Evolutionary conservation across 64 coral and sea anemone genomes (phyloP).

Genomic region (Trachythela sp.): DNA sequence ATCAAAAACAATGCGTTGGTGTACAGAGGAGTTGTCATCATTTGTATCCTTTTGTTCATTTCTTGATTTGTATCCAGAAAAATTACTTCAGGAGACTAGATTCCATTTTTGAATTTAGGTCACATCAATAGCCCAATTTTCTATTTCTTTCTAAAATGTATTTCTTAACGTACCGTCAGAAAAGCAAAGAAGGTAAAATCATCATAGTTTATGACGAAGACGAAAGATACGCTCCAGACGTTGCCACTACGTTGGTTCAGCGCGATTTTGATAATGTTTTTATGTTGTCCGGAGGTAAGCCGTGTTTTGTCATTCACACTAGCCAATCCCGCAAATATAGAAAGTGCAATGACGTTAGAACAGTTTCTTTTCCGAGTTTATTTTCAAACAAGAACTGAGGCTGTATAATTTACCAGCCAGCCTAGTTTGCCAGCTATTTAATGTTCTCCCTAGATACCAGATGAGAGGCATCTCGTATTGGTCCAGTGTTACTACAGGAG

Average conservation of each 20-base stretch:
- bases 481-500: too few relatives aligned
- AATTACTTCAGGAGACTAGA: not conserved
- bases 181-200: constrained; percentile 94
- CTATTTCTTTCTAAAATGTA: not conserved
- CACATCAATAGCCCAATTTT: too few relatives aligned
- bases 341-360: too few relatives aligned
- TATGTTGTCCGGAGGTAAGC: constrained; percentile 84
- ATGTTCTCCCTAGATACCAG: too few relatives aligned
- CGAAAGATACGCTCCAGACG: constrained; percentile 60
- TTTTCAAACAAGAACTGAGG: too few relatives aligned
- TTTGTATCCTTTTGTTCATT: constrained; percentile 87
- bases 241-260: constrained; percentile 84
- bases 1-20: constrained; percentile 87
- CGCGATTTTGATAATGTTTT: constrained; percentile 88
- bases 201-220: constrained; percentile 97
- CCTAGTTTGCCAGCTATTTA: too few relatives aligned
- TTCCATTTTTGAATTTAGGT: not conserved
- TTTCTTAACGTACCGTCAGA: constrained; percentile 40
- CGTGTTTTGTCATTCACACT: not conserved
- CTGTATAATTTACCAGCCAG: too few relatives aligned
- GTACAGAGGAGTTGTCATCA: constrained; percentile 86
- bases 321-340: not conserved
- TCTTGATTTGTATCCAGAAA: not conserved
- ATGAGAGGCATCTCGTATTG: too few relatives aligned
- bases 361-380: not conserved